Base-by-base conservation (phyloP, 1,140 invertebrate genomes). In the Leptopilina boulardi region DNA sequence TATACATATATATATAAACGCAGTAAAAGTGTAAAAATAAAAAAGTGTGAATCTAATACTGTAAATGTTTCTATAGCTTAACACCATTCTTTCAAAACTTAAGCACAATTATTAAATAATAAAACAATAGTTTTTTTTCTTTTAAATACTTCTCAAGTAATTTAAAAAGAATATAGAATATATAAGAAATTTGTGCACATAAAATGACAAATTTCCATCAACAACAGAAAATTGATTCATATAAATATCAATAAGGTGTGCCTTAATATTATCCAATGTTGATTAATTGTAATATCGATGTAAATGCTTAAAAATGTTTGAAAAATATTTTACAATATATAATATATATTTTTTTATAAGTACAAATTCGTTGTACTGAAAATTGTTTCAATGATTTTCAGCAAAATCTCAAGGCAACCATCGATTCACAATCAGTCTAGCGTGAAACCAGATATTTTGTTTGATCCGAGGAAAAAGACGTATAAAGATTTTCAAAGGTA, bases 41-140 rank as follows among this genome's bases (percentile, higher is more conserved):
- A 66, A 66, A 66, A 66, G 13, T 34, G 59, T 66, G 23, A 66
- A 26, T 66, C 59, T 66, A 66, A 66, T 66, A 66, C 59, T 66
- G 59, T 30, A 66, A 38, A 38, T 38, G 34, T 30, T 15, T 66
- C 13, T 66, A 13, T 66, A 34, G 15, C 30, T 30, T 30, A 30
- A 30, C 15, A 66, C 59, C 59, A 6, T 30, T 30, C 59, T 34
- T 30, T 66, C 59, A n/a, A n/a, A 66, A 66, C 26, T 66, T 66
- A 34, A 23, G 51, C 3, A 54, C 19, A 38, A 47, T 15, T 26
- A 26, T 59, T 59, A 26, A 59, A 59, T 59, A 26, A 59, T n/a
- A 59, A 66, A 30, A 34, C 23, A n/a, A 66, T 21, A 54, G 18
- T 18, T 19, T 21, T 19, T 9, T 2, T 10, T 34, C 21, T 15